Percentiles rank a stretch among this genome's conserved stretches.
phyloP scores from a whole-genome alignment of 1,140 invertebrate species.

The Macrobrachium nipponense region DNA sequence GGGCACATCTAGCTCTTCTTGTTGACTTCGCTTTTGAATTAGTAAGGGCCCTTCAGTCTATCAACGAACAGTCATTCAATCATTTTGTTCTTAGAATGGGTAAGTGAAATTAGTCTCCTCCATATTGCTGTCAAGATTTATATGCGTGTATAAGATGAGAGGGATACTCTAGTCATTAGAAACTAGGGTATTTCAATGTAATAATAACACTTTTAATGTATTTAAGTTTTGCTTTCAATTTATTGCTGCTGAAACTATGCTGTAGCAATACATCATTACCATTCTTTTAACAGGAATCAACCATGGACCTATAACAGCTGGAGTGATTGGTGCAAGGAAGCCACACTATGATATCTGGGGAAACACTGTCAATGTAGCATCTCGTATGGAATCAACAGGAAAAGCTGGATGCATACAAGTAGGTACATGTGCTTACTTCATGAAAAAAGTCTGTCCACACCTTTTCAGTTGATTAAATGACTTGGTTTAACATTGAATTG shows the following conservation, averaged over 20 bases:
- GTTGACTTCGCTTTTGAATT: conserved; percentile 92
- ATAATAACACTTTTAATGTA: background rate
- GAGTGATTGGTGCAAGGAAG: conserved; percentile 94
- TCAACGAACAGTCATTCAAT: conserved; percentile 96
- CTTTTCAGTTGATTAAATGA: no score
- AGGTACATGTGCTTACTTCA: conserved; percentile 66
- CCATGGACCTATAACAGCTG: conserved; percentile 94
- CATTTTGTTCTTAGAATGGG: conserved; percentile 94
- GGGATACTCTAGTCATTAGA: no score
- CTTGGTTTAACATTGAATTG: no score
- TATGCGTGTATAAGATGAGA: no score
- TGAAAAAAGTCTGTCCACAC: background rate
- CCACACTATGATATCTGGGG: conserved; percentile 99
- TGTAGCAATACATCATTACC: background rate
- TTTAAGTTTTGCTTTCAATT: background rate
- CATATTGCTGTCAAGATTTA: no score
- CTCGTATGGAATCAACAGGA: conserved; percentile 96
- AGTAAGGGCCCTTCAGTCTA: conserved; percentile 87
- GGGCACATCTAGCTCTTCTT: conserved; percentile 85
- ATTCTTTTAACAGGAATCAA: conserved; percentile 79
- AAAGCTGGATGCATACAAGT: conserved; percentile 82
- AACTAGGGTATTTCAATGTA: background rate
- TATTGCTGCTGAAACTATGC: background rate
- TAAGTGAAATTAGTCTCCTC: conserved; percentile 64
- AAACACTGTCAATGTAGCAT: conserved; percentile 95